Percentiles rank a stretch among this genome's conserved stretches.
phyloP scores from a whole-genome alignment of 2,113 vertebrate genomes.

The Odontesthes bonariensis region DNA sequence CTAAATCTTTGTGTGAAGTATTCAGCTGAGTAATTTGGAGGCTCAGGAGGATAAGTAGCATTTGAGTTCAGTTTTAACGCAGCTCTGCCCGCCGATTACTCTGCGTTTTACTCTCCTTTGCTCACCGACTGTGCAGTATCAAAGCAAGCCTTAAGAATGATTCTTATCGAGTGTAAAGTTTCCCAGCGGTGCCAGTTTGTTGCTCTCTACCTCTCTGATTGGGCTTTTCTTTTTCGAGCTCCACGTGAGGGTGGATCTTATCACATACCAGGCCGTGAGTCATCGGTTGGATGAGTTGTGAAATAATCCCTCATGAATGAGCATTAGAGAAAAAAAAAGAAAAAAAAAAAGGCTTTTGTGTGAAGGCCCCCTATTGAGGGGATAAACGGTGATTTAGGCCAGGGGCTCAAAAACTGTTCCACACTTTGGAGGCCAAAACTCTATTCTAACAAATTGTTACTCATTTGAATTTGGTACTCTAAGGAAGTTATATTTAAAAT shows the following conservation, averaged over 20 bases:
- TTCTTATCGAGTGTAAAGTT: background rate
- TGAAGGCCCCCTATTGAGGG: slow-evolving; percentile 36
- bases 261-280: slow-evolving; percentile 70
- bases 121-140: background rate
- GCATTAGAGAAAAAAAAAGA: slow-evolving; percentile 27
- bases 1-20: slow-evolving; percentile 41
- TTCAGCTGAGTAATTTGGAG: slow-evolving; percentile 45
- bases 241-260: slow-evolving; percentile 46
- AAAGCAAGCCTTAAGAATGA: background rate
- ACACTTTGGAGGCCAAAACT: slow-evolving; percentile 14
- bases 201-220: slow-evolving; percentile 9
- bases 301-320: slow-evolving; percentile 73
- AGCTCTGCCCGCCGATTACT: background rate
- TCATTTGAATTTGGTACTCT: slow-evolving; percentile 6
- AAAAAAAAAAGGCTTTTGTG: slow-evolving; percentile 58
- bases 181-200: background rate
- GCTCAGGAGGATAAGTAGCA: slow-evolving; percentile 43
- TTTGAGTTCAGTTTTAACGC: slow-evolving; percentile 34
- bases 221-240: slow-evolving; percentile 11
- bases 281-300: slow-evolving; percentile 72
- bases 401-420: slow-evolving; percentile 12
- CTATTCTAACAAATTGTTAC: slow-evolving; percentile 28
- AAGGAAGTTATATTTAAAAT: background rate
- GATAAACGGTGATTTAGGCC: slow-evolving; percentile 50
- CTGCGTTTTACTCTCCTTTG: background rate